These are phyloP conservation scores for Sylvilagus bachmani DNA, from an alignment of 2,113 vertebrate genomes.

Conservation along the genomic window DNA sequence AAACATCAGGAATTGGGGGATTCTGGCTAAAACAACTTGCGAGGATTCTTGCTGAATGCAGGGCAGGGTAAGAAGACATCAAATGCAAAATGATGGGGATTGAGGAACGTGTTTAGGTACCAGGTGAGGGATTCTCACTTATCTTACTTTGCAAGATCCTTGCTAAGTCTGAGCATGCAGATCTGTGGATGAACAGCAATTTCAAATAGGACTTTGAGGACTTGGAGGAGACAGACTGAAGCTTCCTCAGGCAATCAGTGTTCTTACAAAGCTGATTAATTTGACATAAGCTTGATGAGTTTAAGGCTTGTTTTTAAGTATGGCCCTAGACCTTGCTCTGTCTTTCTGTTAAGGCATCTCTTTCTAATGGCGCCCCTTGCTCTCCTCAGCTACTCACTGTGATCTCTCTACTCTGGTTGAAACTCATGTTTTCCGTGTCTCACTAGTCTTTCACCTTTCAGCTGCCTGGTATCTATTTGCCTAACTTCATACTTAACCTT, in stretches of 20 bases:
- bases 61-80: too few relatives aligned
- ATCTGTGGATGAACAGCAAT: not conserved
- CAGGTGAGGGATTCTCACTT: not conserved
- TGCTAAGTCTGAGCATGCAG: too few relatives aligned
- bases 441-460: too few relatives aligned
- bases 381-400: not conserved
- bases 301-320: not conserved
- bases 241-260: not conserved
- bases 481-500: not conserved
- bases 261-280: not conserved
- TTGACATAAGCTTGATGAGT: not conserved
- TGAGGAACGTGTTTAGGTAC: not conserved
- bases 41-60: not conserved
- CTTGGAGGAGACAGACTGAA: too few relatives aligned
- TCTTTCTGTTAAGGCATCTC: too few relatives aligned
- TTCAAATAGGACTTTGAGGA: not conserved
- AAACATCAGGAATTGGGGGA: too few relatives aligned
- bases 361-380: too few relatives aligned
- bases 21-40: not conserved
- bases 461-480: not conserved
- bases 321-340: not conserved
- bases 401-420: too few relatives aligned
- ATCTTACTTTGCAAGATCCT: not conserved
- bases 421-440: not conserved
- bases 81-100: not conserved